phyloP scores from a whole-genome alignment of 1,140 invertebrate genomes.

The Drosophila albomicans region DNA sequence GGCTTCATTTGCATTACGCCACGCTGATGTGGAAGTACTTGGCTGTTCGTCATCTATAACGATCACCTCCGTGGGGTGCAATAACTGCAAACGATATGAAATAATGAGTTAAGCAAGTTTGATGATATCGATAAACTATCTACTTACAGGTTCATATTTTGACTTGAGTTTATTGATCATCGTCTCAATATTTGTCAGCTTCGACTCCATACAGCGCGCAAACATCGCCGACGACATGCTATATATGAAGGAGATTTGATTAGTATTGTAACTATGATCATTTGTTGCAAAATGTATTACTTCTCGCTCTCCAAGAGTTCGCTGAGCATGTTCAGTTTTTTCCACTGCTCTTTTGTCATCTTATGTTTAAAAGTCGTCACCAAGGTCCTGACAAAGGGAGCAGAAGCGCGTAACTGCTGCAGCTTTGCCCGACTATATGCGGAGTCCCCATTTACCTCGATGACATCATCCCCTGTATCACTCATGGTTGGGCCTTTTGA shows the following conservation, averaged over 20 bases:
- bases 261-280: neutral
- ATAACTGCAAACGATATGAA: constrained; percentile 1
- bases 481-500: constrained; percentile 23
- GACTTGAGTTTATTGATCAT: constrained; percentile 48
- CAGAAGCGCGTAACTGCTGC: constrained; percentile 23
- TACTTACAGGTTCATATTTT: constrained; percentile 52
- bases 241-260: neutral
- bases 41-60: constrained; percentile 17
- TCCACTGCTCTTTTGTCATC: constrained; percentile 32
- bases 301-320: constrained; percentile 41
- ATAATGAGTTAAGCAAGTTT: neutral
- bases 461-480: neutral
- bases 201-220: neutral
- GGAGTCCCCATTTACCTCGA: neutral
- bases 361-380: neutral
- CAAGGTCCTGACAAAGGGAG: constrained; percentile 52
- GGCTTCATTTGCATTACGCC: neutral
- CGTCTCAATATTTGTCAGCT: constrained; percentile 48
- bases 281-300: no score
- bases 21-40: neutral
- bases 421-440: constrained; percentile 12
- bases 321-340: constrained; percentile 33
- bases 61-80: constrained; percentile 20
- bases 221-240: constrained; percentile 14
- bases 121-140: no score